Evolutionary conservation across 2,113 vertebrate genomes (phyloP).

Genomic region (Nesoenas mayeri): DNA sequence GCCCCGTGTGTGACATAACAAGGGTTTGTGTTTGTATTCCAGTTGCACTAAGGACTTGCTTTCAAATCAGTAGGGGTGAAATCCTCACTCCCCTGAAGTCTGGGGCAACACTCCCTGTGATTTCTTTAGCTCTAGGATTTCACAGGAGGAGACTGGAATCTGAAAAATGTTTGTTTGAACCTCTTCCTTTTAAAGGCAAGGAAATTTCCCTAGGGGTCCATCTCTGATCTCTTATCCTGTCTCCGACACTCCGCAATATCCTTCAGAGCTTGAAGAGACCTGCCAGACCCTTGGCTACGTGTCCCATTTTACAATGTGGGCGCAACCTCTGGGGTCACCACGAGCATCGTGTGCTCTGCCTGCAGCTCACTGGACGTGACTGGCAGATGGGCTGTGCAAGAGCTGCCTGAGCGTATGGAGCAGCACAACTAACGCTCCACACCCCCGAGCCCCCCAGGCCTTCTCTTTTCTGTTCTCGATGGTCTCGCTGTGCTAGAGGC

Average conservation of each 20-base stretch:
- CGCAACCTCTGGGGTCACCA: neutral
- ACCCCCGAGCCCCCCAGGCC: neutral
- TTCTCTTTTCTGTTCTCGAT: neutral
- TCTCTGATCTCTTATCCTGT: constrained; percentile 51
- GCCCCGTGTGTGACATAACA: constrained; percentile 33
- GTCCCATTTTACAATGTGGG: neutral
- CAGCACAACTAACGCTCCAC: neutral
- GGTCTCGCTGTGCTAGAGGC: neutral
- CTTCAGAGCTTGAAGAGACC: constrained; percentile 44
- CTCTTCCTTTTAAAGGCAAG: constrained; percentile 63
- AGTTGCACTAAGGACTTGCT: constrained; percentile 24
- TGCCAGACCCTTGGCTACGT: neutral
- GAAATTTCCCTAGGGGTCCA: constrained; percentile 58
- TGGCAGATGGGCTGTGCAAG: neutral
- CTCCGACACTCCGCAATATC: constrained; percentile 40
- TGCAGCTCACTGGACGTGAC: neutral
- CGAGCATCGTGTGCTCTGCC: neutral
- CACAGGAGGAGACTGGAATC: constrained; percentile 62
- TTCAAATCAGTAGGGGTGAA: constrained; percentile 64
- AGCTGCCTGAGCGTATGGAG: neutral
- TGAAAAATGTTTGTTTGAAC: constrained; percentile 69
- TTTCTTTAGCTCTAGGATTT: constrained; percentile 63
- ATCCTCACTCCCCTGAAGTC: constrained; percentile 50
- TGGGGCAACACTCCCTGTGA: constrained; percentile 55
- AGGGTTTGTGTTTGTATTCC: constrained; percentile 30